Conservation (phyloP, 1,140 invertebrate species). For the Paraescarpia echinospica region DNA sequence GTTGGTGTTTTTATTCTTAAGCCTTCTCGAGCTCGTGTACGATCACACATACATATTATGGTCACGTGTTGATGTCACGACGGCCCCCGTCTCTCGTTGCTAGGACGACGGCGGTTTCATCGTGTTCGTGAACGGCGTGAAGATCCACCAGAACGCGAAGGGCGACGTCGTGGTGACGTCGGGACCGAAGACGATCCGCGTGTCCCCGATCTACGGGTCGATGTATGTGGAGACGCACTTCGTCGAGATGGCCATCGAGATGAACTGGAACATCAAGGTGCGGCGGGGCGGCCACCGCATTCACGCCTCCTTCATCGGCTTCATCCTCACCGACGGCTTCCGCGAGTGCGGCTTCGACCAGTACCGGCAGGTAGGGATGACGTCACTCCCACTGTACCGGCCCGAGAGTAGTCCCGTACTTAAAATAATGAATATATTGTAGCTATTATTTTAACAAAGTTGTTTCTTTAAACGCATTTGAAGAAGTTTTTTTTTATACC, state of each 20-base stretch:
- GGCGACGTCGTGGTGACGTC: constrained; percentile 47
- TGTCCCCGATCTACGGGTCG: constrained; percentile 37
- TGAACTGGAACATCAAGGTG: constrained; percentile 38
- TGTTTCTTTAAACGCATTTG: no score
- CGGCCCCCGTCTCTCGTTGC: neutral
- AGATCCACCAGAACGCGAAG: constrained; percentile 41
- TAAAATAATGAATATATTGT: no score
- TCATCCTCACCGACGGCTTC: constrained; percentile 43
- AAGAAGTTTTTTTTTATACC: no score
- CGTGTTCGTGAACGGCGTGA: constrained; percentile 45
- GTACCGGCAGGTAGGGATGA: constrained; percentile 20
- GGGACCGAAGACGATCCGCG: constrained; percentile 42
- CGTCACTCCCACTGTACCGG: neutral
- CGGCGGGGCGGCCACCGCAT: constrained; percentile 34
- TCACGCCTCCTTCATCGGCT: constrained; percentile 32
- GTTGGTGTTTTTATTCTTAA: no score
- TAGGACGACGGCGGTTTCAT: constrained; percentile 38
- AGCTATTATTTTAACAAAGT: no score
- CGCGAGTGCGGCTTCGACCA: constrained; percentile 46
- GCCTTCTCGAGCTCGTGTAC: no score
- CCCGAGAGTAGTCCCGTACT: no score
- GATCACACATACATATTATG: no score
- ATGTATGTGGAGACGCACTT: constrained; percentile 40
- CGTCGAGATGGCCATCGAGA: constrained; percentile 41
- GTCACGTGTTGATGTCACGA: no score